Evolutionary conservation across 2,113 vertebrate species (phyloP).

Genomic region (Anolis sagrei): DNA sequence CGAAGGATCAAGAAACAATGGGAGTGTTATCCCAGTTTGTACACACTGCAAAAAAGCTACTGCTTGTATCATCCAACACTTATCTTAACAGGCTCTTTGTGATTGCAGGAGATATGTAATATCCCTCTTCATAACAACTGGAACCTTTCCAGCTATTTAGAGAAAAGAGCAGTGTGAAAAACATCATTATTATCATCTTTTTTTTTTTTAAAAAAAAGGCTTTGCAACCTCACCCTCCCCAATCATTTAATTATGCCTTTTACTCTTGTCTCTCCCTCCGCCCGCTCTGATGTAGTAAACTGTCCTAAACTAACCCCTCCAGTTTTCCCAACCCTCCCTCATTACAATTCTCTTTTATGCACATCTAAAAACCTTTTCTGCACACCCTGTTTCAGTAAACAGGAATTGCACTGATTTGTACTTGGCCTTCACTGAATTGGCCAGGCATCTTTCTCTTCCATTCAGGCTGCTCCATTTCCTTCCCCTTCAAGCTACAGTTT

Average conservation of each 20-base stretch:
- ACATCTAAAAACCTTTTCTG: slow-evolving; percentile 22
- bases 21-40: slow-evolving; percentile 25
- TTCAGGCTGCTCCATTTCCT: neutral
- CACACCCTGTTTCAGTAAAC: neutral
- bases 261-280: slow-evolving; percentile 26
- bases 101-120: slow-evolving; percentile 54
- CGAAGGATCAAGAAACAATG: slow-evolving; percentile 42
- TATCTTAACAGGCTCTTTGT: slow-evolving; percentile 44
- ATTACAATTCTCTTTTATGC: slow-evolving; percentile 21
- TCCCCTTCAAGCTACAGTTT: neutral
- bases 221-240: slow-evolving; percentile 22
- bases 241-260: slow-evolving; percentile 52
- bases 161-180: slow-evolving; percentile 46
- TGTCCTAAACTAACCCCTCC: slow-evolving; percentile 53
- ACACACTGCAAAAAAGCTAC: slow-evolving; percentile 11
- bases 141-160: slow-evolving; percentile 61
- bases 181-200: slow-evolving; percentile 28
- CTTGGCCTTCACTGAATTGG: neutral
- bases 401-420: fast-evolving
- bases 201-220: slow-evolving; percentile 16
- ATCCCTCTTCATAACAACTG: slow-evolving; percentile 43
- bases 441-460: neutral
- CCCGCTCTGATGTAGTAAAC: neutral
- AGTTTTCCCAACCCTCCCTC: neutral
- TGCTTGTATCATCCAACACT: slow-evolving; percentile 43